These are phyloP conservation scores for Gallinago media DNA, from an alignment of 2,113 vertebrate genomes.

Conservation along the genomic window DNA sequence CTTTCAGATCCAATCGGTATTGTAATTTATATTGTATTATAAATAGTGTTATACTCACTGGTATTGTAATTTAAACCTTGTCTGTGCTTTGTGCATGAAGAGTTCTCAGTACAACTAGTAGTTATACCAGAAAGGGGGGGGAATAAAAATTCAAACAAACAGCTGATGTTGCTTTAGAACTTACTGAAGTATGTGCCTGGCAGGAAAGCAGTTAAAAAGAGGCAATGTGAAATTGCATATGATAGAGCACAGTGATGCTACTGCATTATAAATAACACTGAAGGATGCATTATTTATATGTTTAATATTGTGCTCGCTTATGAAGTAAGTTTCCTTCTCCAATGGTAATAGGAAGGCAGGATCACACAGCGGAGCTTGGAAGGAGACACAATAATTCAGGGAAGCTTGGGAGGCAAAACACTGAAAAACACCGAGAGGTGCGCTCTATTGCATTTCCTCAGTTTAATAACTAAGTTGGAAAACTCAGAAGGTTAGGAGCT, in stretches of 20 bases:
- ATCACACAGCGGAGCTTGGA: neutral
- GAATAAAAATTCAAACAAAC: neutral
- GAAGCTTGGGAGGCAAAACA: neutral
- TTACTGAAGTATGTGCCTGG: neutral
- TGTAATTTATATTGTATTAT: neutral
- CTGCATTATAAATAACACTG: constrained; percentile 81
- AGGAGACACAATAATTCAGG: neutral
- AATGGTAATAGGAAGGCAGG: neutral
- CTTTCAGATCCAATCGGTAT: neutral
- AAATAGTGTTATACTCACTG: neutral
- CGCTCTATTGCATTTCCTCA: neutral
- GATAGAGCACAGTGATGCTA: constrained; percentile 75
- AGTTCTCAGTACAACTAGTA: neutral
- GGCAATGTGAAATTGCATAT: constrained; percentile 62
- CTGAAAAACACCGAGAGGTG: neutral
- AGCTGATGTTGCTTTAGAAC: neutral
- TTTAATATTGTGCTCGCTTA: constrained; percentile 79
- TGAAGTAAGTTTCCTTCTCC: constrained; percentile 67
- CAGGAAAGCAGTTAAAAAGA: constrained; percentile 72
- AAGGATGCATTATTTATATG: constrained; percentile 83
- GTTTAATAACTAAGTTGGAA: neutral
- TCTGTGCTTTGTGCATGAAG: neutral
- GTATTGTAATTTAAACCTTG: neutral
- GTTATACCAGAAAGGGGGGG: neutral
- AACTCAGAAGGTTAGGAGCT: constrained; percentile 5